These are phyloP conservation scores for Psylliodes chrysocephalus DNA, from an alignment of 2,888 invertebrate genomes.

Conservation along the genomic window DNA sequence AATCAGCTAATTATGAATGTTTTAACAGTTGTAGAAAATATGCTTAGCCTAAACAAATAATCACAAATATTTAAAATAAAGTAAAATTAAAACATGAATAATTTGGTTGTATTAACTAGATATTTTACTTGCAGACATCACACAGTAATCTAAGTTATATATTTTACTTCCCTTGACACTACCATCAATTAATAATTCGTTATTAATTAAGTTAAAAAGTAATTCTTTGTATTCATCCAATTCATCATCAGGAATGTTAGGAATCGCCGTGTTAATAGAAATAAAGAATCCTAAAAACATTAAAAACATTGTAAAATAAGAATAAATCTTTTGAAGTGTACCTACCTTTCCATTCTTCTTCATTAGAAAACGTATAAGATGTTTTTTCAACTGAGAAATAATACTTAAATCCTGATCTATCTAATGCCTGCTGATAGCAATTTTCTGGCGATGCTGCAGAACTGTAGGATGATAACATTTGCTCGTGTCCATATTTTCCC, in stretches of 20 bases:
- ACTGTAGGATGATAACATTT: not conserved
- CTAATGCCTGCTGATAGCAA: not conserved
- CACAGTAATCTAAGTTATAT: no score
- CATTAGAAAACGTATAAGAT: not conserved
- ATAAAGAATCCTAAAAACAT: not conserved
- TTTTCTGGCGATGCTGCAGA: not conserved
- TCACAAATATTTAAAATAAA: no score
- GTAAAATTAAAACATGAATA: no score
- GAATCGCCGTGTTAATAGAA: not conserved
- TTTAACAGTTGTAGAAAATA: no score
- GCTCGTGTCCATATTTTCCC: conserved; percentile 12
- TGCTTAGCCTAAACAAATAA: no score
- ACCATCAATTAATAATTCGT: no score
- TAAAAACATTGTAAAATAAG: no score
- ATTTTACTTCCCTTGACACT: no score
- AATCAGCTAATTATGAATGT: no score
- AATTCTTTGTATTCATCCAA: not conserved
- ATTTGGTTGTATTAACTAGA: no score
- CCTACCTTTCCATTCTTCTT: conserved; percentile 10
- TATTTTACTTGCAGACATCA: no score
- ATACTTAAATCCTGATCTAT: not conserved
- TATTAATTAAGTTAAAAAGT: not conserved
- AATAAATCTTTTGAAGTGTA: no score
- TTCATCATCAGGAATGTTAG: not conserved
- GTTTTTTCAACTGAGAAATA: not conserved